Base-by-base conservation (phyloP, 1,140 invertebrate species). In the Papilio aristodemus region DNA sequence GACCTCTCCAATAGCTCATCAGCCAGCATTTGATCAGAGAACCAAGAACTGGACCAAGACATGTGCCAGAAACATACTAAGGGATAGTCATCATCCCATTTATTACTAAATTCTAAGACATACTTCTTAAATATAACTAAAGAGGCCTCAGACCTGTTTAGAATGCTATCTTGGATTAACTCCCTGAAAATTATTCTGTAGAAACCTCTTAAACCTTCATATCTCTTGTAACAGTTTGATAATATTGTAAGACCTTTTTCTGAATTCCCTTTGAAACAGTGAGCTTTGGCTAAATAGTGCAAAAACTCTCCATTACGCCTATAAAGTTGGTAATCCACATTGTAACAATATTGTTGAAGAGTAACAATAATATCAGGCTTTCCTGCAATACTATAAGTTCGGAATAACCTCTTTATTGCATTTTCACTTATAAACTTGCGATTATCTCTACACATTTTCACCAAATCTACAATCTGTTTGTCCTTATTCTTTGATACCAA, bases 1-100 rank as follows among this genome's bases (percentile, higher is more conserved):
- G 82, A 87, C 7, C 64, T 32, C 25, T 90, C 83, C 9, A 90
- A 72, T 60, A 91, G 71, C 38, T 91, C 86, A 82, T 87, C 72
- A 7, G 86, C 78, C 8, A 87, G 64, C 71, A 80, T 79, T 66
- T 91, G 89, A 77, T 91, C 89, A n/a, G 87, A 91, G 60, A 87
- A 91, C 89, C 89, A 91, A 62, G 71, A 74, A 70, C 89, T 91
- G 0, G 80, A 79, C 87, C 89, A 91, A 27, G 86, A 90, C n/a
- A 81, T 72, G 58, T 90, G 85, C 89, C 89, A 91, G 19, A 89
- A 86, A 22, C 88, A 91, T 0, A 91, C 73, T 13, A 90, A 64
- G 1, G 89, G 88, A 67, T 90, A 90, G 46, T 86, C 78, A 13
- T 91, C 89, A 11, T 80, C 71, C 72, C 75, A 89, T 14, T 54